Percentiles rank a stretch among this genome's conserved stretches.
Evolutionary conservation across 2,888 invertebrate genomes (phyloP).

Genomic region (Ctena decussata): DNA sequence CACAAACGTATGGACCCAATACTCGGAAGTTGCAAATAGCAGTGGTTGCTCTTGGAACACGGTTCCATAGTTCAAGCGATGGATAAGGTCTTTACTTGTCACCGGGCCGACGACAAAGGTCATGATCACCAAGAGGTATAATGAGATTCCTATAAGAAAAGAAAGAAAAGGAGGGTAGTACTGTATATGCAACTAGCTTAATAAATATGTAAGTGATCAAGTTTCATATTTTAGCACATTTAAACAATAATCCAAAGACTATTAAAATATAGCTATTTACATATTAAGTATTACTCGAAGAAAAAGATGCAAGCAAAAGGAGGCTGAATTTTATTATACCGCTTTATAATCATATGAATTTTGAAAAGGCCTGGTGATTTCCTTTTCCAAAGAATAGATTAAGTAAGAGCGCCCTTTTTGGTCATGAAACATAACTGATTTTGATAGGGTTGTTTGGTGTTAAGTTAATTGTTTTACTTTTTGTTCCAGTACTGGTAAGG

Average conservation of each 20-base stretch:
- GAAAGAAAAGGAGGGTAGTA: not conserved
- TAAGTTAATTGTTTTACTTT: not conserved
- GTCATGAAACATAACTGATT: not conserved
- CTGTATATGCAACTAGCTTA: not conserved
- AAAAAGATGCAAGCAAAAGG: not conserved
- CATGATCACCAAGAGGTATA: not conserved
- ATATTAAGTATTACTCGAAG: not conserved
- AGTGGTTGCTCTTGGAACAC: conserved; percentile 1
- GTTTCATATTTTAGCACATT: conserved; percentile 9
- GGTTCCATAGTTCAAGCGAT: not conserved
- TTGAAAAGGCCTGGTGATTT: not conserved
- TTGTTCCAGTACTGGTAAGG: not conserved
- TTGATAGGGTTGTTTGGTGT: not conserved
- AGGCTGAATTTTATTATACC: not conserved
- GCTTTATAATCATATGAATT: not conserved
- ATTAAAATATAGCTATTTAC: not conserved
- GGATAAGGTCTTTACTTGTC: not conserved
- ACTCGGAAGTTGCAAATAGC: not conserved
- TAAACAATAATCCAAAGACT: not conserved
- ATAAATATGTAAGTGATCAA: conserved; percentile 11
- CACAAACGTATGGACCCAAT: not conserved
- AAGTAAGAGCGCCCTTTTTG: not conserved
- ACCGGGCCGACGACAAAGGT: not conserved
- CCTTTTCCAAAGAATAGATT: not conserved
- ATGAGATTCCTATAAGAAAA: not conserved